phyloP scores from a whole-genome alignment of 2,888 invertebrate species.

The Ametastegia equiseti region DNA sequence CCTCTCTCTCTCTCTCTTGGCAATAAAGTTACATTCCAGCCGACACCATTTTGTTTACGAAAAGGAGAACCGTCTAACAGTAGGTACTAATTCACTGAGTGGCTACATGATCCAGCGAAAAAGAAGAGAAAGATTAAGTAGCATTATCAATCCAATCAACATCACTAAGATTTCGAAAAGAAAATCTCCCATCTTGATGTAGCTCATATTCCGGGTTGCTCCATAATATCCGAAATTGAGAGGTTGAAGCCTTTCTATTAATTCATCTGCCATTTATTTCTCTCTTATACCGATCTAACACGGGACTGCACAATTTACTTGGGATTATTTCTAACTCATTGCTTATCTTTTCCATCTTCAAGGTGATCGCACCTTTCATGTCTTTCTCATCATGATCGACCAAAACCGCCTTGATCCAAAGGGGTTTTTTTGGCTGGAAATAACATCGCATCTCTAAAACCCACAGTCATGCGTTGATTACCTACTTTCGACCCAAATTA shows the following conservation, averaged over 20 bases:
- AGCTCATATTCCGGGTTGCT: background rate
- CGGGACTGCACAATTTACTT: background rate
- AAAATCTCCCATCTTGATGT: background rate
- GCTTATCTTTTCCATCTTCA: background rate
- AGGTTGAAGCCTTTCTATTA: background rate
- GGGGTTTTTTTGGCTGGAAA: background rate
- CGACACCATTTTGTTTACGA: conserved; percentile 30
- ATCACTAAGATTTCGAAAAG: background rate
- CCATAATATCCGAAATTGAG: background rate
- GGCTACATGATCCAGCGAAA: conserved; percentile 34
- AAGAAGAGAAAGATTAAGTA: conserved; percentile 8
- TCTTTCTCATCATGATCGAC: background rate
- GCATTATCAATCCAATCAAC: conserved; percentile 26
- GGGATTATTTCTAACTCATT: conserved; percentile 7
- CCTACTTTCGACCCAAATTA: background rate
- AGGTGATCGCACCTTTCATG: background rate
- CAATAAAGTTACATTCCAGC: conserved; percentile 36
- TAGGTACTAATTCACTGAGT: conserved; percentile 36
- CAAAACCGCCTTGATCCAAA: background rate
- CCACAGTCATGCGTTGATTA: background rate
- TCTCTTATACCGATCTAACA: background rate
- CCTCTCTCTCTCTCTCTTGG: background rate
- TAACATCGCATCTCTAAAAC: background rate
- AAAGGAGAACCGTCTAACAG: conserved; percentile 30
- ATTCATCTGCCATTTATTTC: background rate